These are phyloP conservation scores for Seira musarum DNA, from an alignment of 2,888 invertebrate species.

Conservation along the genomic window DNA sequence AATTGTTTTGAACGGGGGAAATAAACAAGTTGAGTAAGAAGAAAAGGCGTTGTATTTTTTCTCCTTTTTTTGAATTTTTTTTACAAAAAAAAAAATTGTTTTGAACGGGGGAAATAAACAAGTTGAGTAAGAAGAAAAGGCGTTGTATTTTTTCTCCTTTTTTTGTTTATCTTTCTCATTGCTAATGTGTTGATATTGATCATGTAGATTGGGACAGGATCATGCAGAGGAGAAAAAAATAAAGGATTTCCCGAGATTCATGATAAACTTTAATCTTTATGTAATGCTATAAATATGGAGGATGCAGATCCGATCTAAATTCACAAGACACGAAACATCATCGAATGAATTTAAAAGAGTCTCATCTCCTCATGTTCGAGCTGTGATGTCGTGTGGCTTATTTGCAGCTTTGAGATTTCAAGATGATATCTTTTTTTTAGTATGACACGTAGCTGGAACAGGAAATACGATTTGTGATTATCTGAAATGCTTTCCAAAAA, in stretches of 20 bases:
- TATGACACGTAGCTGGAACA: no score
- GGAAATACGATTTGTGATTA: no score
- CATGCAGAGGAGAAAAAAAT: no score
- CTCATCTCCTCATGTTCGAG: no score
- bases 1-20: constrained; percentile 1
- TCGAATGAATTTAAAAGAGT: constrained; percentile 18
- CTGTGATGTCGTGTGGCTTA: no score
- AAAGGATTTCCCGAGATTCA: no score
- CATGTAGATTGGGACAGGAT: background rate
- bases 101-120: background rate
- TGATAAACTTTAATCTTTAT: background rate
- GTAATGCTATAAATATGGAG: constrained; percentile 18
- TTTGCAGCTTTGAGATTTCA: no score
- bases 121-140: background rate
- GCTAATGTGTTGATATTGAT: constrained; percentile 7
- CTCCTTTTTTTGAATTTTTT: constrained; percentile 23
- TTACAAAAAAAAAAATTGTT: constrained; percentile 17
- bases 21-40: background rate
- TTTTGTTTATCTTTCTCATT: constrained; percentile 48
- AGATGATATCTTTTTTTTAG: no score
- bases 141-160: background rate
- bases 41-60: background rate
- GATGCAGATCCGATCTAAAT: constrained; percentile 2
- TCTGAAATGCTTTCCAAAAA: no score
- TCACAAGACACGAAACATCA: background rate